phyloP scores from a whole-genome alignment of 2,797 vertebrate genomes.

The Acanthurus leucopareius region DNA sequence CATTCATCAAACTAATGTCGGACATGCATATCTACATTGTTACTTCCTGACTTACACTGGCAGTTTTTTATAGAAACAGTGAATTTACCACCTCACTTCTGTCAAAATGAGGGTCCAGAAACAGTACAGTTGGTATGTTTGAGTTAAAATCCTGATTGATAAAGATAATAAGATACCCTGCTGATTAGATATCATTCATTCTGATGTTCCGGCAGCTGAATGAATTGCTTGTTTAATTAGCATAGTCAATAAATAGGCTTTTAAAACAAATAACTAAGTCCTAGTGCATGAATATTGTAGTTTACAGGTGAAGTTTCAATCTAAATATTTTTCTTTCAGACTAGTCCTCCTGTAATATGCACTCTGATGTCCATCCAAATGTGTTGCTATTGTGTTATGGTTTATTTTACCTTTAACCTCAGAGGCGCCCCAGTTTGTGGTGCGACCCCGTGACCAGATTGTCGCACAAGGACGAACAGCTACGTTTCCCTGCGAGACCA shows the following conservation, averaged over 20 bases:
- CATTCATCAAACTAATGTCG: constrained; percentile 65
- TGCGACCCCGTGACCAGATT: constrained; percentile 97
- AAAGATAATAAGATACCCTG: constrained; percentile 10
- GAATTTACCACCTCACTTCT: constrained; percentile 43
- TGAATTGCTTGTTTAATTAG: constrained; percentile 60
- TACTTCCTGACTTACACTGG: constrained; percentile 42
- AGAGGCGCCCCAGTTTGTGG: constrained; percentile 97
- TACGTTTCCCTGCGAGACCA: constrained; percentile 97
- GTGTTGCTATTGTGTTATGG: constrained; percentile 49
- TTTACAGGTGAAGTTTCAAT: constrained; percentile 31
- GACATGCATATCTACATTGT: constrained; percentile 60
- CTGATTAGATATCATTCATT: constrained; percentile 51
- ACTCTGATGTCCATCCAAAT: constrained; percentile 13
- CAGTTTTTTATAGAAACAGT: constrained; percentile 19
- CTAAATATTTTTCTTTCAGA: constrained; percentile 10
- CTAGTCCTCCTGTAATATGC: neutral
- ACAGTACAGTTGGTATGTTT: constrained; percentile 39
- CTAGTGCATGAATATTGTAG: constrained; percentile 71
- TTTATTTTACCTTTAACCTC: constrained; percentile 77
- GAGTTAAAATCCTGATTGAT: constrained; percentile 23
- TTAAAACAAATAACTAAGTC: constrained; percentile 16
- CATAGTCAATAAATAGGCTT: constrained; percentile 33
- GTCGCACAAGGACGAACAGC: constrained; percentile 95
- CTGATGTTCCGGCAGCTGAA: constrained; percentile 48
- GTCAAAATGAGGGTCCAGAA: constrained; percentile 37